Evolutionary conservation across 2,113 vertebrate species (phyloP).

Genomic region (Petrocephalus zakoni): DNA sequence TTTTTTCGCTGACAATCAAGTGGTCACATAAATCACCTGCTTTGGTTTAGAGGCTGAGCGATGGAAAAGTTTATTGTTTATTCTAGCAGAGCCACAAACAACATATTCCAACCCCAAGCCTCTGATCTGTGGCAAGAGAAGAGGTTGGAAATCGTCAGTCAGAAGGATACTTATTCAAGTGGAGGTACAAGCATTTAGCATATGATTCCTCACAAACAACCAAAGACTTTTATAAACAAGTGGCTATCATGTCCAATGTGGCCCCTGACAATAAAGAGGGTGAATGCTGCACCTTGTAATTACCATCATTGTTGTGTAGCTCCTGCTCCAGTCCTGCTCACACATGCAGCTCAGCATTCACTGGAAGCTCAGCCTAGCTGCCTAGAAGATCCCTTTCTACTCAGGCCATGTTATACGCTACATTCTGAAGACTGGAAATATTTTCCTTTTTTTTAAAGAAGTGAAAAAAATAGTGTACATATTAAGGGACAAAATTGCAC

Average conservation of each 20-base stretch:
- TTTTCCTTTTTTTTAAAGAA: conserved; percentile 26
- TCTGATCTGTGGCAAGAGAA: not conserved
- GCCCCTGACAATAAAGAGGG: not conserved
- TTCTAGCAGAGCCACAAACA: not conserved
- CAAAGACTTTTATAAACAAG: not conserved
- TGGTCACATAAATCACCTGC: not conserved
- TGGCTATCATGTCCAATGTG: not conserved
- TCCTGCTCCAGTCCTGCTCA: not conserved
- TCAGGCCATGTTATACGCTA: not conserved
- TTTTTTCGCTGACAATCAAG: not conserved
- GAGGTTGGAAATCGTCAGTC: not conserved
- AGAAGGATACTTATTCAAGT: not conserved
- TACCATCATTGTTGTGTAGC: not conserved
- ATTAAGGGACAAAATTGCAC: conserved; percentile 20
- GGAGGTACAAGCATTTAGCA: not conserved
- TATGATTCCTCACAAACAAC: not conserved
- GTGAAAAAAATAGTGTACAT: conserved; percentile 49
- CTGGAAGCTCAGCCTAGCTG: not conserved
- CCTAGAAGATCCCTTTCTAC: not conserved
- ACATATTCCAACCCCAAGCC: not conserved
- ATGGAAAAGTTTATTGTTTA: not conserved
- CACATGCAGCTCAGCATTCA: not conserved
- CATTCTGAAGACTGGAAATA: not conserved
- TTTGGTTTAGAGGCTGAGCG: not conserved
- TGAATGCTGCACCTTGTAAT: not conserved